These are phyloP conservation scores for Drosophila paranaensis DNA, from an alignment of 2,888 invertebrate species.

Conservation along the genomic window DNA sequence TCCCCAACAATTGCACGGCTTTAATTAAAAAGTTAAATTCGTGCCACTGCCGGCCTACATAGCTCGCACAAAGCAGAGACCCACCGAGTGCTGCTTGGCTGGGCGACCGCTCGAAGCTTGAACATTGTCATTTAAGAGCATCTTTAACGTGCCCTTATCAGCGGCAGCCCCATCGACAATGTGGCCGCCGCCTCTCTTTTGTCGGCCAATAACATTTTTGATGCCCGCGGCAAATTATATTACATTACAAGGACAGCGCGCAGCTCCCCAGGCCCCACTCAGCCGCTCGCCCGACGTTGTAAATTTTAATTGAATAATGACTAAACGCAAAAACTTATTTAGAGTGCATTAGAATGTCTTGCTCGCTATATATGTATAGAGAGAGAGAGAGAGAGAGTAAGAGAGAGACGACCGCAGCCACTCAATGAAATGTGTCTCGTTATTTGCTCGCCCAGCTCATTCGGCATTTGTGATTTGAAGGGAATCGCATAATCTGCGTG, in stretches of 20 bases:
- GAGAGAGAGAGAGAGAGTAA: no score
- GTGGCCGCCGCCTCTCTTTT: slow-evolving; percentile 32
- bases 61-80: slow-evolving; percentile 47
- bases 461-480: slow-evolving; percentile 38
- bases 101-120: no score
- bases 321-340: slow-evolving; percentile 64
- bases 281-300: slow-evolving; percentile 5
- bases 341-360: slow-evolving; percentile 61
- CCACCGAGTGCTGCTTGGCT: no score
- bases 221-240: slow-evolving; percentile 43
- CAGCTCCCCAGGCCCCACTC: no score
- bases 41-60: slow-evolving; percentile 53
- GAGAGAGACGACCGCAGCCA: no score
- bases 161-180: slow-evolving; percentile 23
- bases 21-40: slow-evolving; percentile 78
- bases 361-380: slow-evolving; percentile 26
- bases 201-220: slow-evolving; percentile 57
- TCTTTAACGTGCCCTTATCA: slow-evolving; percentile 26
- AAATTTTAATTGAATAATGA: slow-evolving; percentile 70
- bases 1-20: slow-evolving; percentile 65
- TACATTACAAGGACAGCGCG: slow-evolving; percentile 31
- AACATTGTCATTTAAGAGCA: slow-evolving; percentile 5
- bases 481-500: slow-evolving; percentile 70
- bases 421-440: not conserved
- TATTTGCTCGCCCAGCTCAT: not conserved